Percentiles rank a stretch among this genome's conserved stretches.
Evolutionary conservation across 2,113 vertebrate species (phyloP).

Genomic region (Vulpes lagopus): DNA sequence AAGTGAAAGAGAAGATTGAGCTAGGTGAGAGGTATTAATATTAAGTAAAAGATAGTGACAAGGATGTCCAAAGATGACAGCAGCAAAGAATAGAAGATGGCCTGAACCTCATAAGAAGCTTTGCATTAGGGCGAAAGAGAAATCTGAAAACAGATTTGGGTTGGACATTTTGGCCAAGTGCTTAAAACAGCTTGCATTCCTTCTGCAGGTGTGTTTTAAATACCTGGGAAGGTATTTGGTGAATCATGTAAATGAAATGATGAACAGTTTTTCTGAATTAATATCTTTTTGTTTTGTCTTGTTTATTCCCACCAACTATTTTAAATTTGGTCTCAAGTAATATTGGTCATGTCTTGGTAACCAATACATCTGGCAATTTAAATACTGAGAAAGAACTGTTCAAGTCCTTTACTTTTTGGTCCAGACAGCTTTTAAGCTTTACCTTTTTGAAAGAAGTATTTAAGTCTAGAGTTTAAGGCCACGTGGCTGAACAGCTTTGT

Average conservation of each 20-base stretch:
- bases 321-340: constrained; percentile 59
- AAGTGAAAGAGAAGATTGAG: neutral
- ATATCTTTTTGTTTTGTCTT: constrained; percentile 37
- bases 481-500: neutral
- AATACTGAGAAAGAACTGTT: constrained; percentile 48
- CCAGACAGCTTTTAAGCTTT: constrained; percentile 58
- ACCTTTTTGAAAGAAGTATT: constrained; percentile 54
- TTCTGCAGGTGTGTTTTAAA: constrained; percentile 74
- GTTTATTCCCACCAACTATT: constrained; percentile 45
- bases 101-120: neutral
- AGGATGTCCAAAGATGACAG: neutral
- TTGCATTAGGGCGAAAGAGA: neutral
- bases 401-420: constrained; percentile 48
- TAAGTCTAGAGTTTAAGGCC: constrained; percentile 44
- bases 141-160: constrained; percentile 12
- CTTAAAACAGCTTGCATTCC: constrained; percentile 68
- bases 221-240: constrained; percentile 71
- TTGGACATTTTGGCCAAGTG: constrained; percentile 46
- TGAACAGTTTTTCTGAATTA: constrained; percentile 52
- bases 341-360: constrained; percentile 52
- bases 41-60: constrained; percentile 27
- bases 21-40: constrained; percentile 6
- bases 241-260: constrained; percentile 68
- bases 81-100: neutral
- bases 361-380: constrained; percentile 43